phyloP scores from a whole-genome alignment of 2,113 vertebrate species.

The Pterocles orientalis region DNA sequence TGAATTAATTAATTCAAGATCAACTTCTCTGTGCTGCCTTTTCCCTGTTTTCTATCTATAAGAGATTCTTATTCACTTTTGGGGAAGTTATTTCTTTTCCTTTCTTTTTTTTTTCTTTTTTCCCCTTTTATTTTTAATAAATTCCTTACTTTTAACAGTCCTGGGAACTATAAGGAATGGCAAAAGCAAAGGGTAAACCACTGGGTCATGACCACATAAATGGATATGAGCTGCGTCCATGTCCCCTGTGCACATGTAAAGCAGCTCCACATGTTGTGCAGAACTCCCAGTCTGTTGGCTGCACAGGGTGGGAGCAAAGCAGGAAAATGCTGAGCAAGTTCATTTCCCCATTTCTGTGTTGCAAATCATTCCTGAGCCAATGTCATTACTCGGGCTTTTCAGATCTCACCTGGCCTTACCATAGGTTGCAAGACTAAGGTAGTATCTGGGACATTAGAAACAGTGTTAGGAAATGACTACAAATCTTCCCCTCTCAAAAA shows the following conservation, averaged over 20 bases:
- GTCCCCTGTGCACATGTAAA: not conserved
- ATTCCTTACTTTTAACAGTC: not conserved
- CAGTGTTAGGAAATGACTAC: not conserved
- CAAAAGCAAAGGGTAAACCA: not conserved
- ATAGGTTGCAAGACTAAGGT: not conserved
- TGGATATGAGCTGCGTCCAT: not conserved
- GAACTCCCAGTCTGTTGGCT: not conserved
- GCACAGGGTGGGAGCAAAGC: not conserved
- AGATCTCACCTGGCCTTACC: not conserved
- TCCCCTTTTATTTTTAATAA: not conserved
- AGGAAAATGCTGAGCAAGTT: not conserved
- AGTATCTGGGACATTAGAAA: not conserved
- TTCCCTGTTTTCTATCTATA: not conserved
- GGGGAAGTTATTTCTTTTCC: not conserved
- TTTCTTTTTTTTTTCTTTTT: accelerated
- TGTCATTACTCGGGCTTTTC: not conserved
- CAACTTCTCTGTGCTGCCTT: not conserved
- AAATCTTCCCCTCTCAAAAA: not conserved
- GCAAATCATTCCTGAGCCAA: not conserved
- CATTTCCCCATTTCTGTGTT: not conserved
- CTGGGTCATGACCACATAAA: not conserved
- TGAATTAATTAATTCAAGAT: slow-evolving; percentile 39
- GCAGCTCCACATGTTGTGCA: not conserved
- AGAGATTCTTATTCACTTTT: not conserved
- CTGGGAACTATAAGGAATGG: not conserved